Conservation (phyloP, 2,113 vertebrate genomes). For the Myiopsitta monachus region DNA sequence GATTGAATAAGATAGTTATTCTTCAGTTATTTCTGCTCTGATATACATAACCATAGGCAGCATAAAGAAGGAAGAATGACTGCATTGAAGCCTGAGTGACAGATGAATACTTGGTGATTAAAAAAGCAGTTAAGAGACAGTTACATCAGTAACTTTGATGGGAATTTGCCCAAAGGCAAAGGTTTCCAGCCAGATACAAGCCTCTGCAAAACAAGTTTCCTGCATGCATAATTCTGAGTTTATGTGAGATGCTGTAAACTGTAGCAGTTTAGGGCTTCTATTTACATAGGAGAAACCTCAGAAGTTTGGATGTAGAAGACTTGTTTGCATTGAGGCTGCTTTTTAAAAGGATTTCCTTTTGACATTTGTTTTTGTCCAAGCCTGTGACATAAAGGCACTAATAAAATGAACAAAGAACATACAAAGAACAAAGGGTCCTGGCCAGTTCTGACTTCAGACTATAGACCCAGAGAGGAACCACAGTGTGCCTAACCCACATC, state of each 20-base stretch:
- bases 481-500: neutral
- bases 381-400: neutral
- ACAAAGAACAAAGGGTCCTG: neutral
- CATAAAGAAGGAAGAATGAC: conserved; percentile 60
- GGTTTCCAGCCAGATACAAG: conserved; percentile 24
- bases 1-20: conserved; percentile 68
- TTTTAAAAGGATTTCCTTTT: neutral
- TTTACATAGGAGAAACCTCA: neutral
- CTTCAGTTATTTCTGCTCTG: conserved; percentile 68
- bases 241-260: neutral
- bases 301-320: neutral
- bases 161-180: conserved; percentile 40
- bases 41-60: conserved; percentile 68
- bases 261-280: neutral
- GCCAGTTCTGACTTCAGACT: neutral
- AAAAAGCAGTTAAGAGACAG: conserved; percentile 47
- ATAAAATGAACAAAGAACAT: neutral
- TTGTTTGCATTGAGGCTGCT: neutral
- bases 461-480: neutral
- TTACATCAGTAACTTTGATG: conserved; percentile 27
- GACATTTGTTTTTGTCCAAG: neutral
- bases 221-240: neutral
- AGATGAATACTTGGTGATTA: conserved; percentile 55
- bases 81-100: conserved; percentile 65
- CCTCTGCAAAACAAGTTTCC: neutral